Conservation (phyloP, 2,113 vertebrate genomes). For the Crotalus helleri region DNA sequence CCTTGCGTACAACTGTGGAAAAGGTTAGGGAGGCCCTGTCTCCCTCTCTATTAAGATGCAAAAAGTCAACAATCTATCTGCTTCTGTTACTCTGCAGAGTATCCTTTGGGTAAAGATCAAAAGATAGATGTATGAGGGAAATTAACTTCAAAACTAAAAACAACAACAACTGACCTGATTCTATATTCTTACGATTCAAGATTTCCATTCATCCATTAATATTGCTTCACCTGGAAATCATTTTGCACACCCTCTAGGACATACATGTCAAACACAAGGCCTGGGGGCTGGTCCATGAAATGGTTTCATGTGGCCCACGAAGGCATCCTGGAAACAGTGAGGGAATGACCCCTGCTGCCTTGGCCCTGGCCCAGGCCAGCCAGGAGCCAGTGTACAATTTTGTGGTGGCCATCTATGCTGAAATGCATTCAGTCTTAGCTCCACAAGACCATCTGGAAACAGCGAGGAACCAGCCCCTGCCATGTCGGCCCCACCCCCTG, state of each 20-base stretch:
- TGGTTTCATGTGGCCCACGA: no score
- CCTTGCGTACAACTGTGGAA: background rate
- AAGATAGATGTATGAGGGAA: background rate
- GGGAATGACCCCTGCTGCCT: no score
- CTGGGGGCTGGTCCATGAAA: no score
- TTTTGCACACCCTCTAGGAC: background rate
- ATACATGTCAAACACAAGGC: no score
- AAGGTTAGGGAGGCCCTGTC: background rate
- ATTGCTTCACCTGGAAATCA: background rate
- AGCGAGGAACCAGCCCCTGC: no score
- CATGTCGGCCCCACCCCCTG: no score
- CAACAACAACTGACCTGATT: background rate
- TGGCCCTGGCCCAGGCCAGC: no score
- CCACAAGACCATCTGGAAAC: no score
- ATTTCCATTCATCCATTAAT: background rate
- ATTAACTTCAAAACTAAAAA: background rate
- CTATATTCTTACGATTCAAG: background rate
- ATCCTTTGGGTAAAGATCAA: background rate
- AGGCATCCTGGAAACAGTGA: no score
- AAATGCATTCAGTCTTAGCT: no score
- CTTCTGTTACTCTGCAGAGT: background rate
- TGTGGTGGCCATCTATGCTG: no score
- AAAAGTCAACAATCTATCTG: background rate
- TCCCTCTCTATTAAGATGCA: background rate
- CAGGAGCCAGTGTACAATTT: no score